Conservation (phyloP, 2,888 invertebrate genomes). For the Chymomyza procnemis region DNA sequence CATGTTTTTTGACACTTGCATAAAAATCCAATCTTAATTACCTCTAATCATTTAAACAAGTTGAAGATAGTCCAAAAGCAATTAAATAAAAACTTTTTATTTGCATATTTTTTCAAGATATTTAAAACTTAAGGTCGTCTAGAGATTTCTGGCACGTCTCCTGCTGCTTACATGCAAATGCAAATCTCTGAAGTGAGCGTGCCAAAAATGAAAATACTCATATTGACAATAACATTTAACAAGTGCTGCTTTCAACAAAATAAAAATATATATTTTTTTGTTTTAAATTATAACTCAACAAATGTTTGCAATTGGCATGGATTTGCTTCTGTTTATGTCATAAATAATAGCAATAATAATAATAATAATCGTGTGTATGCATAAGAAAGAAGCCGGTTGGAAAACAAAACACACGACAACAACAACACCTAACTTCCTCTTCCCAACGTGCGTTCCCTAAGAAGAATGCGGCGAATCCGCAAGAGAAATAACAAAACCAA, state of each 20-base stretch:
- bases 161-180: too few species aligned
- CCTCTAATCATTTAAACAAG: too few species aligned
- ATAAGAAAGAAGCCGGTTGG: slow-evolving; percentile 13
- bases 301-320: slow-evolving; percentile 23
- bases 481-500: slow-evolving; percentile 6
- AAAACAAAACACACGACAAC: neutral
- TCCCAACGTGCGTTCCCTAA: neutral
- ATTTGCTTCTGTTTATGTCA: slow-evolving; percentile 5
- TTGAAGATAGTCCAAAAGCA: too few species aligned
- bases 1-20: too few species aligned
- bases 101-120: too few species aligned
- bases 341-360: slow-evolving; percentile 9
- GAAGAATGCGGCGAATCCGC: slow-evolving; percentile 4
- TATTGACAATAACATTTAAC: neutral
- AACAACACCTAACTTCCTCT: slow-evolving; percentile 8
- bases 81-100: too few species aligned
- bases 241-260: neutral
- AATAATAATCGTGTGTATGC: slow-evolving; percentile 10
- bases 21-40: too few species aligned
- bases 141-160: too few species aligned
- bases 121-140: too few species aligned
- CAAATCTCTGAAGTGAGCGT: neutral
- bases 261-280: too few species aligned
- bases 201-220: neutral
- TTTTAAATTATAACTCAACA: slow-evolving; percentile 18